phyloP scores from a whole-genome alignment of 2,113 vertebrate species.

The Triplophysa siluroides region DNA sequence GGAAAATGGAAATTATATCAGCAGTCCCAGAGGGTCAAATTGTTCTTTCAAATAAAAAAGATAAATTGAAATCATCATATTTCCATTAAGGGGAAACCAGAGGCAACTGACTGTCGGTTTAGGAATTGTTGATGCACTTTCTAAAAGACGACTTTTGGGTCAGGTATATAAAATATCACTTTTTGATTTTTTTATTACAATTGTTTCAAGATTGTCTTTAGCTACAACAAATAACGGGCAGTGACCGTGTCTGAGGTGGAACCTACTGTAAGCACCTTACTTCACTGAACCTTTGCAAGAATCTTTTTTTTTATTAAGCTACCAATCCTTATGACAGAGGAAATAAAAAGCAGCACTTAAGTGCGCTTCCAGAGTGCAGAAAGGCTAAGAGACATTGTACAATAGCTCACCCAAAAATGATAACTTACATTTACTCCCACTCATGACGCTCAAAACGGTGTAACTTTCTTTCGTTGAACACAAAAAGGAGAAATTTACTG shows the following conservation, averaged over 20 bases:
- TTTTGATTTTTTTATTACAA: not conserved
- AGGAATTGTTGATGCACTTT: not conserved
- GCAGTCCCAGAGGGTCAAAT: constrained; percentile 5
- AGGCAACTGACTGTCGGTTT: constrained; percentile 17
- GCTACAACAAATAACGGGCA: not conserved
- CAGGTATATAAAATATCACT: not conserved
- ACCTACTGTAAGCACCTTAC: not conserved
- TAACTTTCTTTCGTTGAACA: too few species aligned
- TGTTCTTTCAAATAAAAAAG: constrained; percentile 27
- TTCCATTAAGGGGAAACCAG: constrained; percentile 15
- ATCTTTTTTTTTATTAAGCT: not conserved
- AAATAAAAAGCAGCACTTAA: not conserved
- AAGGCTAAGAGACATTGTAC: not conserved
- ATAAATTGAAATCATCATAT: constrained; percentile 36
- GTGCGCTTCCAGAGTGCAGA: not conserved
- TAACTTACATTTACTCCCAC: too few species aligned
- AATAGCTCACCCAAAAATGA: not conserved
- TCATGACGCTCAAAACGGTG: too few species aligned
- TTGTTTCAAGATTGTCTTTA: not conserved
- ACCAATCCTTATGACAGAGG: not conserved
- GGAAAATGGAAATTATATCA: constrained; percentile 33
- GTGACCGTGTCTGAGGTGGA: not conserved
- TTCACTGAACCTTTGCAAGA: not conserved
- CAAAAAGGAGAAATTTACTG: too few species aligned
- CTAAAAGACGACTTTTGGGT: not conserved